A percentile compares a stretch with the other conserved stretches of the same genome.
Evolutionary conservation across 2,113 vertebrate species (phyloP).

Genomic region (Chlorodrepanis virens): DNA sequence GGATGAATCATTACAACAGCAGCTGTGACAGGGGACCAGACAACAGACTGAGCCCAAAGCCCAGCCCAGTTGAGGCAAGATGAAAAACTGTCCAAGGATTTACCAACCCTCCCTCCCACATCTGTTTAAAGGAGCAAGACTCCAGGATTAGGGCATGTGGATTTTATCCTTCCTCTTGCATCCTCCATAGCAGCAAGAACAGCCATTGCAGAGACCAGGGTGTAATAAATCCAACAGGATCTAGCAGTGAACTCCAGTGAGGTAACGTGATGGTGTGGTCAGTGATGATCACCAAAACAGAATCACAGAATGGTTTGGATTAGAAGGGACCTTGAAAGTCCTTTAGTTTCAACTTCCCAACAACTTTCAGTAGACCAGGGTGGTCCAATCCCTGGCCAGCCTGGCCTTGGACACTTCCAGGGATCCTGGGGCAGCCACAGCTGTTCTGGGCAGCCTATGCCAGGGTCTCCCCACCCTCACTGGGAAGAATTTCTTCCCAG

Average conservation of each 20-base stretch:
- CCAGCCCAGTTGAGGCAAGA: constrained; percentile 33
- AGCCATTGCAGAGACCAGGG: neutral
- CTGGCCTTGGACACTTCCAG: neutral
- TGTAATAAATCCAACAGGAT: fast-evolving
- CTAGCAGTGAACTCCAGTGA: neutral
- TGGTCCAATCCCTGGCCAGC: fast-evolving
- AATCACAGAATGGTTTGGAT: neutral
- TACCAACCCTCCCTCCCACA: constrained; percentile 13
- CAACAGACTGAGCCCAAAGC: constrained; percentile 36
- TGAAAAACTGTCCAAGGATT: constrained; percentile 40
- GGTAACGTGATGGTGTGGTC: fast-evolving
- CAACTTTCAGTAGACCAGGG: neutral
- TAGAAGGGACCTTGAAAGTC: neutral
- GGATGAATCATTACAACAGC: constrained; percentile 64
- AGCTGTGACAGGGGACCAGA: constrained; percentile 60
- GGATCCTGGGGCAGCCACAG: neutral
- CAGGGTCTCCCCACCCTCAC: neutral
- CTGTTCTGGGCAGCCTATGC: neutral
- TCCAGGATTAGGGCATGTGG: neutral
- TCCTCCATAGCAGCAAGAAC: neutral
- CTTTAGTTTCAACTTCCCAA: neutral
- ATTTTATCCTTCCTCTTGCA: neutral
- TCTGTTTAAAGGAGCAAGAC: constrained; percentile 20
- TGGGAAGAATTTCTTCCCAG: neutral
- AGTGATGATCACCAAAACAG: neutral